phyloP scores from a whole-genome alignment of 1,140 invertebrate species.

The Chironomus tepperi region DNA sequence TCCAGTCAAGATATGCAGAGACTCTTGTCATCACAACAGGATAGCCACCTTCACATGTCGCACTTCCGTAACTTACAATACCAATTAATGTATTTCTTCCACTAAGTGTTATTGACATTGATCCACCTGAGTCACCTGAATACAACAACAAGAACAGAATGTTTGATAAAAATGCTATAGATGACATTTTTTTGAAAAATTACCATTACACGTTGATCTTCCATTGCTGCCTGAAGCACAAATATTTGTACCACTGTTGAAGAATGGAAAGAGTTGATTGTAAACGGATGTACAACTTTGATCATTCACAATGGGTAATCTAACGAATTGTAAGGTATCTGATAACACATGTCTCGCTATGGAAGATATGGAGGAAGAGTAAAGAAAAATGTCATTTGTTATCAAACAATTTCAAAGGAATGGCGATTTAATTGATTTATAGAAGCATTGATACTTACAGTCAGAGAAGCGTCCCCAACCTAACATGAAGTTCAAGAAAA shows the following conservation, averaged over 20 bases:
- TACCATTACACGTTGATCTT: constrained; percentile 13
- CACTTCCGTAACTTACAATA: neutral
- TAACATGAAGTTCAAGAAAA: neutral
- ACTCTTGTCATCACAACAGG: neutral
- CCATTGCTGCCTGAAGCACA: neutral
- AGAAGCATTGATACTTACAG: neutral
- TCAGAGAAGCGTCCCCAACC: neutral
- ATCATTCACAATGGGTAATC: neutral
- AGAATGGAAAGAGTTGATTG: neutral
- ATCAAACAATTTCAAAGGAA: neutral
- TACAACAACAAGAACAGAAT: neutral
- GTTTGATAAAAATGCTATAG: neutral
- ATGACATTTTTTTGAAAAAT: neutral
- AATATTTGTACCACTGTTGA: neutral
- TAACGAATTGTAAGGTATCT: neutral
- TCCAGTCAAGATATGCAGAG: neutral
- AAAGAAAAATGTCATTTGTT: constrained; percentile 2
- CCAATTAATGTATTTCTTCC: neutral
- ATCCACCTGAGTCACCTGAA: neutral
- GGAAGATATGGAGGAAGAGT: neutral
- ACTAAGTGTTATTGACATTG: neutral
- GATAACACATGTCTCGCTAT: neutral
- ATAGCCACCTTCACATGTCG: neutral
- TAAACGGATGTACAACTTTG: neutral
- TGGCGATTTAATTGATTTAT: no score